Evolutionary conservation across 2,113 vertebrate species (phyloP).

Genomic region (Myanophis thanlyinensis): DNA sequence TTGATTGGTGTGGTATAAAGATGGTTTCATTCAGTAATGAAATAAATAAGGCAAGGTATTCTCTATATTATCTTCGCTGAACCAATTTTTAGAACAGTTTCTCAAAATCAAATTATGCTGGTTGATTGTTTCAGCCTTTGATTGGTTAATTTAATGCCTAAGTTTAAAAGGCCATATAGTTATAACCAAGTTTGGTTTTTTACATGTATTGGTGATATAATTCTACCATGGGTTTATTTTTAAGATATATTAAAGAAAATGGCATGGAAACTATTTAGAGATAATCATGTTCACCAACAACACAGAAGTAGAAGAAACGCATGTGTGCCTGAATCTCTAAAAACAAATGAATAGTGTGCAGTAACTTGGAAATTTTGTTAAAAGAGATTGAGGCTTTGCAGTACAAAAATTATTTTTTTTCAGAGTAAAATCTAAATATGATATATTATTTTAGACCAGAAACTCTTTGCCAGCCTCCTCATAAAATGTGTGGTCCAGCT

Average conservation of each 20-base stretch:
- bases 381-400: neutral
- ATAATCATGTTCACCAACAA: neutral
- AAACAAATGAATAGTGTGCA: too few relatives aligned
- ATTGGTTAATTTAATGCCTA: neutral
- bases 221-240: neutral
- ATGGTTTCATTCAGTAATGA: neutral
- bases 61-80: neutral
- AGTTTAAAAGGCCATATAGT: neutral
- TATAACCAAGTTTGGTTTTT: neutral
- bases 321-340: neutral
- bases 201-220: neutral
- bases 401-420: neutral
- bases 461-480: conserved; percentile 92
- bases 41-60: neutral
- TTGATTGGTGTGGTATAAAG: neutral
- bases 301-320: neutral
- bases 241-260: neutral
- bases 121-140: neutral
- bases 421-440: conserved; percentile 17
- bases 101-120: neutral
- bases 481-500: conserved; percentile 98
- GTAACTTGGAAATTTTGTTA: neutral
- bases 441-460: conserved; percentile 80
- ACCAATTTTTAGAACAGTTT: neutral
- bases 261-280: neutral